A percentile compares a stretch with the other conserved stretches of the same genome.
These are phyloP conservation scores for Cyclargus thomasi DNA, from an alignment of 1,140 invertebrate species.

Conservation along the genomic window DNA sequence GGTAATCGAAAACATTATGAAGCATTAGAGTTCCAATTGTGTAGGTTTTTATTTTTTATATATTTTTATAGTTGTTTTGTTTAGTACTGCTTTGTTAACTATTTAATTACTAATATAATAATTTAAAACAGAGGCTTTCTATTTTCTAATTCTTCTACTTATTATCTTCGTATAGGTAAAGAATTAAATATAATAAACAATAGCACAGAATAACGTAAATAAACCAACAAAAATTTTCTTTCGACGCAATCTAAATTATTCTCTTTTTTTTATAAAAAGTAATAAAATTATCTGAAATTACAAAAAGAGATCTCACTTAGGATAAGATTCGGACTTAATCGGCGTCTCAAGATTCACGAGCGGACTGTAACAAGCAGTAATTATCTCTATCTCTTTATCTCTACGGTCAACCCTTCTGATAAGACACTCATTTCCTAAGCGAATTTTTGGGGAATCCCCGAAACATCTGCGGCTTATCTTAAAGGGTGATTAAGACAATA, in stretches of 20 bases:
- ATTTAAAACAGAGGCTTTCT: no score
- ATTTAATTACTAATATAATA: no score
- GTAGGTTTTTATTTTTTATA: no score
- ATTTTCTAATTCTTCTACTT: no score
- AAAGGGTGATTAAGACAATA: constrained; percentile 22
- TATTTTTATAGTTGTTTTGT: no score
- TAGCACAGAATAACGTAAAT: no score
- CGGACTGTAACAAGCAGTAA: constrained; percentile 20
- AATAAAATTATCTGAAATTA: neutral
- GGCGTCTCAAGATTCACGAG: neutral
- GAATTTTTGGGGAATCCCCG: constrained; percentile 18
- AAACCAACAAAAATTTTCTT: no score
- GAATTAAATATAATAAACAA: no score
- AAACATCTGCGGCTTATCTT: constrained; percentile 22
- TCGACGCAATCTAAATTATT: neutral
- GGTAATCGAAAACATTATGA: no score
- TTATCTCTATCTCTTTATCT: constrained; percentile 12
- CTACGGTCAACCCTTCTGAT: constrained; percentile 20
- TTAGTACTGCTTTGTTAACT: no score
- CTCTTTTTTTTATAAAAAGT: neutral
- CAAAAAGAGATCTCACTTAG: neutral
- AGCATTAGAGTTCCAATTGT: no score
- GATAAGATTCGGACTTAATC: neutral
- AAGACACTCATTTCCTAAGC: constrained; percentile 19
- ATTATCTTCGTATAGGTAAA: no score